Conservation (phyloP, 2,113 vertebrate species). For the Hymenochirus boettgeri region DNA sequence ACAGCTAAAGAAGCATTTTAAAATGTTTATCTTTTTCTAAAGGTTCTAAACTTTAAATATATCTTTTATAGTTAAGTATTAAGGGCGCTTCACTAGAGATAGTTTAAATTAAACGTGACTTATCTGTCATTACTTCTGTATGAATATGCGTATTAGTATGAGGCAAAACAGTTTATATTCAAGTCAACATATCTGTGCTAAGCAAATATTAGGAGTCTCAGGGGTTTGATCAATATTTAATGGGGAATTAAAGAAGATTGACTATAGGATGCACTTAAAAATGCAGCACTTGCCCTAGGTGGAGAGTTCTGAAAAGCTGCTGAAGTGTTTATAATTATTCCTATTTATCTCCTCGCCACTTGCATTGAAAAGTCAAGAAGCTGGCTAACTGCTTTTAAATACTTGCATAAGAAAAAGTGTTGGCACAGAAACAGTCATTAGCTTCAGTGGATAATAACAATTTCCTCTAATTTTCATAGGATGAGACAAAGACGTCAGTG, state of each 20-base stretch:
- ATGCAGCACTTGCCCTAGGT: slow-evolving; percentile 65
- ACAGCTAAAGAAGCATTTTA: no score
- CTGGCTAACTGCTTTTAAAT: slow-evolving; percentile 39
- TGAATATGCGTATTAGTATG: slow-evolving; percentile 14
- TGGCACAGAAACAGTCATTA: slow-evolving; percentile 35
- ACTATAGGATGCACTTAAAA: slow-evolving; percentile 66
- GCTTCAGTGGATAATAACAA: slow-evolving; percentile 39
- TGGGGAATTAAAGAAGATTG: slow-evolving; percentile 65
- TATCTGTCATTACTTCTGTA: neutral
- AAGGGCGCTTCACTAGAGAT: neutral
- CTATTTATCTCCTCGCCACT: slow-evolving; percentile 17
- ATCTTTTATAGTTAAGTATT: slow-evolving; percentile 1
- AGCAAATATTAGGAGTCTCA: slow-evolving; percentile 52
- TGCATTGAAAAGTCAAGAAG: slow-evolving; percentile 32
- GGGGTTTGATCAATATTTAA: slow-evolving; percentile 71
- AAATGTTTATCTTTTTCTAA: no score
- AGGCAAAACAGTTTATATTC: slow-evolving; percentile 9
- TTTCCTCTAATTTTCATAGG: slow-evolving; percentile 35
- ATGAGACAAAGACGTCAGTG: slow-evolving; percentile 30
- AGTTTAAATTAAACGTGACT: slow-evolving; percentile 13
- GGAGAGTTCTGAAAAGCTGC: slow-evolving; percentile 61
- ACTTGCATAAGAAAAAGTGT: slow-evolving; percentile 30
- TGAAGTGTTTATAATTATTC: slow-evolving; percentile 46
- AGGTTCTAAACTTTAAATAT: neutral
- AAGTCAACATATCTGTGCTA: slow-evolving; percentile 46